Evolutionary conservation across 2,113 vertebrate genomes (phyloP).

Genomic region (Recurvirostra avosetta): DNA sequence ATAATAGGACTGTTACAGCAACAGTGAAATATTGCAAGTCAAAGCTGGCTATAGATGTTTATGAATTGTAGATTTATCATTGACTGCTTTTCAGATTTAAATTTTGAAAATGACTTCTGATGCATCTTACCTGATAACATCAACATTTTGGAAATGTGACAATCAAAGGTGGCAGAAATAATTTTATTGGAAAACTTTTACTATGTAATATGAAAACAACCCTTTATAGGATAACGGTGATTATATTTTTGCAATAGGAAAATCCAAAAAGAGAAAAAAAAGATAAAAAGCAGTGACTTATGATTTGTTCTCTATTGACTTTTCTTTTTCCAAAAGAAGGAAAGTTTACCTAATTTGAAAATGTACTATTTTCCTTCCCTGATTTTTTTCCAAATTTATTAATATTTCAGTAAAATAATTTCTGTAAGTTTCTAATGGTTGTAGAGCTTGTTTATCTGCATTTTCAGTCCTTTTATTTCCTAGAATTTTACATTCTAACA

Average conservation of each 20-base stretch:
- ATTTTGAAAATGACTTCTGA: not conserved
- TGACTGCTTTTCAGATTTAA: not conserved
- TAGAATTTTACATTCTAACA: not conserved
- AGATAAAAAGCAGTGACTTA: not conserved
- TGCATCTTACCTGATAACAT: not conserved
- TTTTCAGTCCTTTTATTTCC: not conserved
- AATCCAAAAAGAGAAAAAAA: not conserved
- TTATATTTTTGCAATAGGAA: not conserved
- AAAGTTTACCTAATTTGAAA: not conserved
- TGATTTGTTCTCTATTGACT: not conserved
- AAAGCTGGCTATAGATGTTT: not conserved
- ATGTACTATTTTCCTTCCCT: not conserved
- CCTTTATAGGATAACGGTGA: fast-evolving
- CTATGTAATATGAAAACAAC: not conserved
- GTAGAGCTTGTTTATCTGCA: not conserved
- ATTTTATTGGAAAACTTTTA: not conserved
- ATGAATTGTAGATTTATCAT: not conserved
- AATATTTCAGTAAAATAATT: not conserved
- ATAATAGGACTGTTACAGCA: not conserved
- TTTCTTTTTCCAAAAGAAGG: not conserved
- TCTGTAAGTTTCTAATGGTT: not conserved
- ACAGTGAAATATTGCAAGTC: not conserved
- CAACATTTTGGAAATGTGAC: not conserved
- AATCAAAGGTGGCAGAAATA: not conserved
- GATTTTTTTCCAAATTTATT: not conserved